Evolutionary conservation across 2,797 vertebrate species (phyloP).

Genomic region (Picus viridis): DNA sequence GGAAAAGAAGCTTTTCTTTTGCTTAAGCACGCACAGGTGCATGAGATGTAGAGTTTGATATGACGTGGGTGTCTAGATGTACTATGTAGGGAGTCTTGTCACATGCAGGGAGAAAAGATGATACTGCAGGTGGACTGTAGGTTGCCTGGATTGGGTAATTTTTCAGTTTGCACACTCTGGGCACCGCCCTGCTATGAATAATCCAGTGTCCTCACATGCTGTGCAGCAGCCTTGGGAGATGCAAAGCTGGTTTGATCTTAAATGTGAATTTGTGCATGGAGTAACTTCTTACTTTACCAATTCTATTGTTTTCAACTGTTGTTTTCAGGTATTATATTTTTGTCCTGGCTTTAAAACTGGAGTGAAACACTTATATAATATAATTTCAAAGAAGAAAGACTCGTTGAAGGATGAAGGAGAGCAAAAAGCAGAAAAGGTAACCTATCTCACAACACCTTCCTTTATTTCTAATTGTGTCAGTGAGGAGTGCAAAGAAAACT

Average conservation of each 20-base stretch:
- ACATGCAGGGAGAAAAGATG: not conserved
- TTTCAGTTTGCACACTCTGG: not conserved
- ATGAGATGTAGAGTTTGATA: accelerated
- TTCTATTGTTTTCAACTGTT: conserved; percentile 17
- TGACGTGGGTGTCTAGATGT: not conserved
- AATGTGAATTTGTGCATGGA: not conserved
- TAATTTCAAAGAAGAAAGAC: conserved; percentile 86
- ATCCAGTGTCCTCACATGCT: not conserved
- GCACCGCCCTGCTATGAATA: not conserved
- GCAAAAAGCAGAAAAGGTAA: conserved; percentile 80
- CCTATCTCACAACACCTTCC: accelerated
- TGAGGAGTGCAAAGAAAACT: not conserved
- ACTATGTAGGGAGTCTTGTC: not conserved
- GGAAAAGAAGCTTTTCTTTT: accelerated
- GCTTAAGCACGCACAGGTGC: not conserved
- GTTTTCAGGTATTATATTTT: conserved; percentile 90
- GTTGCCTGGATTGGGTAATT: not conserved
- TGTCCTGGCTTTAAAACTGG: conserved; percentile 95
- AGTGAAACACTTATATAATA: conserved; percentile 87
- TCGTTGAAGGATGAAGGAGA: conserved; percentile 80
- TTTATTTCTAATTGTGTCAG: not conserved
- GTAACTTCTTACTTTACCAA: not conserved
- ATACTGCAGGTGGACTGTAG: not conserved
- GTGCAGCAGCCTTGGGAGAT: not conserved
- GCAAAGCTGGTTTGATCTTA: not conserved